Conservation (phyloP, 2,888 invertebrate species). For the Lithophane ornitopus region DNA sequence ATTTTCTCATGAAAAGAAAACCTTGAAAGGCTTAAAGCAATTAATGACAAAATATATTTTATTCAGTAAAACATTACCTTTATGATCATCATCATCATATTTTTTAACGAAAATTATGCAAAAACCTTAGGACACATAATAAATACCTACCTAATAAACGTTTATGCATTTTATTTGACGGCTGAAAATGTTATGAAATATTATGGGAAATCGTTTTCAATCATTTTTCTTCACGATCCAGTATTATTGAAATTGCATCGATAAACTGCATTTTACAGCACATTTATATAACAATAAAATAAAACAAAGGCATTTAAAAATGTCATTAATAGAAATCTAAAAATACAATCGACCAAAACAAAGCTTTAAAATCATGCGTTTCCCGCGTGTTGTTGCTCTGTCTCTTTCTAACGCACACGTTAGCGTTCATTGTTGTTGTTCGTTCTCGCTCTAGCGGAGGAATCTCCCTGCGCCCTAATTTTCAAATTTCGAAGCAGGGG, state of each 20-base stretch:
- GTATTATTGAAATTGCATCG: background rate
- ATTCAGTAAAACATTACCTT: conserved; percentile 1
- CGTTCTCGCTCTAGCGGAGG: conserved; percentile 55
- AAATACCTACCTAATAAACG: background rate
- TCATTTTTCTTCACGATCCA: background rate
- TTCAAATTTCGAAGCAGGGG: conserved; percentile 45
- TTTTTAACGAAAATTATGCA: background rate
- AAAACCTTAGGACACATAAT: background rate
- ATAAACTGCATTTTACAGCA: conserved; percentile 5
- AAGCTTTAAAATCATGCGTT: conserved; percentile 60
- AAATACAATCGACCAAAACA: conserved; percentile 27
- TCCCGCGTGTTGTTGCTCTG: conserved; percentile 70
- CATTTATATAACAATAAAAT: background rate
- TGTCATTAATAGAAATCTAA: conserved; percentile 8
- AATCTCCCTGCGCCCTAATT: conserved; percentile 46
- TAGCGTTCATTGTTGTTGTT: conserved; percentile 65
- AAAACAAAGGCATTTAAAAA: conserved; percentile 4
- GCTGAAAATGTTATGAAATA: background rate
- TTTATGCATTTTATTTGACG: background rate
- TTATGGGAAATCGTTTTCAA: background rate
- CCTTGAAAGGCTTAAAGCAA: conserved; percentile 13
- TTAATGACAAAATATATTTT: conserved; percentile 2
- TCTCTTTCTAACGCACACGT: conserved; percentile 61
- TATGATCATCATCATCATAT: no score
- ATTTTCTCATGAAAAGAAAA: background rate